Evolutionary conservation across 2,113 vertebrate species (phyloP), one percentile per base, ranked within the genome.

Genomic region (Poeciliopsis retropinna): DNA sequence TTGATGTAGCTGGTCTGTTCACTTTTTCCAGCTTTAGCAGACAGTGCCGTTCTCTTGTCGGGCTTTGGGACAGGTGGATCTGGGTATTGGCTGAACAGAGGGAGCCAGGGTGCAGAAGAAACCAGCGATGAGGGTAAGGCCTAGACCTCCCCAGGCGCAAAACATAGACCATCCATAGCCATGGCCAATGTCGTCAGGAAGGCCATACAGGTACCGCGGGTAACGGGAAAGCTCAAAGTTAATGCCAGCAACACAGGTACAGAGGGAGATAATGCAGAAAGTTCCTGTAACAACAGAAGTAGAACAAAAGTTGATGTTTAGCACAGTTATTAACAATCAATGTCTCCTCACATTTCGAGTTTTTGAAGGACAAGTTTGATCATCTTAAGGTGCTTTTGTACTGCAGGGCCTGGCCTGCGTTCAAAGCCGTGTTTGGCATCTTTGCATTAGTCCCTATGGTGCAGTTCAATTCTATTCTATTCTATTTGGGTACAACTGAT

Each of bases 101-200:
- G 98, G 97, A 76, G 97, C 98, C 94, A 99, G 95, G 69, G 97
- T 98, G 92, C 97, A 98, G 87, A 98, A 95, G 93, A 98, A 98
- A 41, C 97, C 97, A 57, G 97, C 96, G 75, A 98, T 93, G 88
- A 98, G 92, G 30, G 97, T 98, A 88, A 98, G 96, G 68, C 97
- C 97, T 63, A 98, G 92, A 54, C 96, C 97, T 0, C 97, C 97
- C 97, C 97, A 98, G 88, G 97, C 97, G 92, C 96, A 98, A 91
- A 98, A 98, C 97, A 98, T 98, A 91, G 97, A 97, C 97, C 97
- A 98, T 91, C 97, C 97, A 87, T 98, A 98, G 88, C 97, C 97
- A 82, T 98, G 97, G 91, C 96, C 97, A 94, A 98, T 97, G 94
- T 97, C 97, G 89, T 97, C 96, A 0, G 97, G 97, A 79, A 98